These are phyloP conservation scores for Eolophus roseicapilla DNA, from an alignment of 2,113 vertebrate genomes.

Conservation along the genomic window DNA sequence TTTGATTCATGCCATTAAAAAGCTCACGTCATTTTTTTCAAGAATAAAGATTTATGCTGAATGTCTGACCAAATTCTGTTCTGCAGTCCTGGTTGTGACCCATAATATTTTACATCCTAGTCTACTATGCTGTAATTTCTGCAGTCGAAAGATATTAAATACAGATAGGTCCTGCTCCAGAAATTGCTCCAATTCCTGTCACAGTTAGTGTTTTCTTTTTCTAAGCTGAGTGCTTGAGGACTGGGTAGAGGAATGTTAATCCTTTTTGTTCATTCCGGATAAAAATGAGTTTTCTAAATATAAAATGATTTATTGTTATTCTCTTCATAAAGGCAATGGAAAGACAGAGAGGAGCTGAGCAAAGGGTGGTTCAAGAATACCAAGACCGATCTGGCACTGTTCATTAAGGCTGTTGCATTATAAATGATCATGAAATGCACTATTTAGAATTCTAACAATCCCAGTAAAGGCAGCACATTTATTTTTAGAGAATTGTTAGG, in stretches of 20 bases:
- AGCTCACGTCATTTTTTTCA: not conserved
- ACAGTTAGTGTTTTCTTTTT: not conserved
- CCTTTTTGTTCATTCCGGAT: not conserved
- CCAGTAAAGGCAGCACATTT: conserved; percentile 1
- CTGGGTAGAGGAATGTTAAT: not conserved
- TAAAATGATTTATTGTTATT: not conserved
- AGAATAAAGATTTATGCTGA: not conserved
- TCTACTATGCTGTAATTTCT: not conserved
- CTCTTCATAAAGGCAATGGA: not conserved
- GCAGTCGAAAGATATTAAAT: not conserved
- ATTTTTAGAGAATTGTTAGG: conserved; percentile 60
- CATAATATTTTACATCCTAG: not conserved
- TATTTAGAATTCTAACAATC: conserved; percentile 47
- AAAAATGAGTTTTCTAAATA: conserved; percentile 26
- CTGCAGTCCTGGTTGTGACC: not conserved
- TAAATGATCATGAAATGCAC: conserved; percentile 6
- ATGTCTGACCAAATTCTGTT: not conserved
- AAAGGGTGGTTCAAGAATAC: not conserved
- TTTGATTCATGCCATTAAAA: not conserved
- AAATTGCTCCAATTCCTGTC: not conserved
- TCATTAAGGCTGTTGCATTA: conserved; percentile 34
- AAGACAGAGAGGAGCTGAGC: not conserved
- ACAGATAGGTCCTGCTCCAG: not conserved
- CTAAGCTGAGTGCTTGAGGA: not conserved
- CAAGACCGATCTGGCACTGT: conserved; percentile 11